These are phyloP conservation scores for Entomobrya multifasciata DNA, from an alignment of 2,888 invertebrate genomes.

Conservation along the genomic window DNA sequence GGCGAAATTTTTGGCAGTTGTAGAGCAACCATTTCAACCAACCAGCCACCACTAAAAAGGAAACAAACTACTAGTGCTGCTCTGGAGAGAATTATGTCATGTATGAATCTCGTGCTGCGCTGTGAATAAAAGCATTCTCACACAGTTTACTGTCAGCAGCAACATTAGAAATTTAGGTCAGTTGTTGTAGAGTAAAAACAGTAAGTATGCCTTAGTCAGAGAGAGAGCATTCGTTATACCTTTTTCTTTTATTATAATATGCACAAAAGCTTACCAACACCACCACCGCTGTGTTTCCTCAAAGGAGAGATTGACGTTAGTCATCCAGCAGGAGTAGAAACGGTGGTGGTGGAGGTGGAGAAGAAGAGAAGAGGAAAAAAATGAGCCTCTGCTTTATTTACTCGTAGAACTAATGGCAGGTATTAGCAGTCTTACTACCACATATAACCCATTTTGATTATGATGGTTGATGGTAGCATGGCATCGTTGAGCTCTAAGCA, in stretches of 20 bases:
- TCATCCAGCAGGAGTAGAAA: slow-evolving; percentile 52
- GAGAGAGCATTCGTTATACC: not conserved
- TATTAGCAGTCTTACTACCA: slow-evolving; percentile 52
- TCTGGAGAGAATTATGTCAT: slow-evolving; percentile 38
- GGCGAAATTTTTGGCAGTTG: not conserved
- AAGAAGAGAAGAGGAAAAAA: slow-evolving; percentile 33
- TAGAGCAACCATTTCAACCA: not conserved
- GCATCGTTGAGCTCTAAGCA: slow-evolving; percentile 23
- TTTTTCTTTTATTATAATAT: slow-evolving; percentile 47
- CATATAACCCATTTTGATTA: slow-evolving; percentile 56
- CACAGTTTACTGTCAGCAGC: slow-evolving; percentile 66
- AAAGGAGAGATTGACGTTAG: slow-evolving; percentile 67
- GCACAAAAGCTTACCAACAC: slow-evolving; percentile 40
- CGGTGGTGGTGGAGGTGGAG: not conserved
- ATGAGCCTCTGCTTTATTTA: slow-evolving; percentile 63
- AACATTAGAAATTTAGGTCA: slow-evolving; percentile 67
- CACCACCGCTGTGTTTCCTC: slow-evolving; percentile 51
- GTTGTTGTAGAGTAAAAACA: not conserved
- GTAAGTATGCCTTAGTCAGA: slow-evolving; percentile 23
- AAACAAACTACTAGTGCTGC: slow-evolving; percentile 34
- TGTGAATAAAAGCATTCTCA: slow-evolving; percentile 57
- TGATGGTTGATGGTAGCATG: slow-evolving; percentile 46
- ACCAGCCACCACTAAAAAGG: slow-evolving; percentile 39
- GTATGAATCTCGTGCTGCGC: slow-evolving; percentile 59
- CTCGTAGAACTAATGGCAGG: slow-evolving; percentile 64